Base-by-base conservation (phyloP, 1,140 invertebrate species). In the Drosophila mauritiana region DNA sequence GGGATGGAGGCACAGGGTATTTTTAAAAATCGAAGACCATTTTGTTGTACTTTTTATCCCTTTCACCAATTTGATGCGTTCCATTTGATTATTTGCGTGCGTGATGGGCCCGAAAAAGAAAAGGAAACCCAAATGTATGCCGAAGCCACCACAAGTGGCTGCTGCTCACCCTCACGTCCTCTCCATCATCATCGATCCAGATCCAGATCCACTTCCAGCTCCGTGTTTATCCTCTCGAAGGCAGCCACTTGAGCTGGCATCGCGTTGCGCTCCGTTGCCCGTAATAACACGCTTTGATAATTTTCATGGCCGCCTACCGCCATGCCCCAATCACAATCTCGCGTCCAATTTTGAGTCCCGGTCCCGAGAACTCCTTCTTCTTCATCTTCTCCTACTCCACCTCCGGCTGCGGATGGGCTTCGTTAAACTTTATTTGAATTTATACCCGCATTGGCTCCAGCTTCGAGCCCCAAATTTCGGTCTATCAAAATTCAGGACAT, bases 211-310 rank as follows among this genome's bases (percentile, higher is more conserved):
- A 39, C 8, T n/a, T 27, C 17, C 34, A 17, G 53, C 51, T 64
- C 65, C 36, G 20, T 56, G 42, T 57, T 68, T 52, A 52, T 68
- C 46, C 56, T 72, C 49, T 25, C 27, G 46, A 70, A 63, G 43
- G 69, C 79, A 84, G 45, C 81, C 77, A 80, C 73, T 85, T 80
- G 78, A 82, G 74, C 51, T 69, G 55, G 78, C 57, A 36, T 56
- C 54, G 73, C 56, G 77, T 63, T 79, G 73, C 83, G 84, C 83
- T 68, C 78, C 67, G 84, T 74, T 89, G 84, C 59, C 62, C 56
- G 82, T 86, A 91, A 91, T 91, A 91, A 90, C 90, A 91, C 85
- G 90, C 83, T 84, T 89, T 90, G 82, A 89, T 91, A 91, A 91
- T 84, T 91, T 91, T 91, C 79, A 91, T 91, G 90, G 75, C 76